Percentiles rank a stretch among this genome's conserved stretches.
Conservation (phyloP, 2,888 invertebrate genomes). For the Fabriciana adippe region DNA sequence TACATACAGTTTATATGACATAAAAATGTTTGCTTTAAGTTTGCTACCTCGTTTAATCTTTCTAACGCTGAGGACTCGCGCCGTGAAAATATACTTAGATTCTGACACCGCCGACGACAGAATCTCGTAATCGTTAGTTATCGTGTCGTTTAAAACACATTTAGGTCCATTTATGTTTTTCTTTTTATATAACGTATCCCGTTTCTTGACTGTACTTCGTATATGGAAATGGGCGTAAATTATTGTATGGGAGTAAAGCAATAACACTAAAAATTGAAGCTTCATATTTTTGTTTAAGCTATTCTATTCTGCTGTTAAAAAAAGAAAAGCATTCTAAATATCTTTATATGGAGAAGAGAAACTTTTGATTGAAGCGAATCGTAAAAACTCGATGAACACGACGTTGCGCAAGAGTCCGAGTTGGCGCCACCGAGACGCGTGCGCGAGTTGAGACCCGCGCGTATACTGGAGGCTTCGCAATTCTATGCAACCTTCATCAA, state of each 20-base stretch:
- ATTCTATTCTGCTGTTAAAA: conserved; percentile 48
- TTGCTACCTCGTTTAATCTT: conserved; percentile 73
- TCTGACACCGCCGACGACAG: conserved; percentile 79
- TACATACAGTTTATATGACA: conserved; percentile 75
- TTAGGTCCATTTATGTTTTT: conserved; percentile 74
- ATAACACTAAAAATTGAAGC: conserved; percentile 67
- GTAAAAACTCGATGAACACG: conserved; percentile 60
- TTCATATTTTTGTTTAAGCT: conserved; percentile 63
- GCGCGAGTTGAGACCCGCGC: conserved; percentile 77
- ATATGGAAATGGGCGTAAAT: conserved; percentile 66
- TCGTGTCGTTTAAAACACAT: conserved; percentile 80
- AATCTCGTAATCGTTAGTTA: conserved; percentile 81
- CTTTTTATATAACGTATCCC: conserved; percentile 68
- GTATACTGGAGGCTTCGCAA: conserved; percentile 79
- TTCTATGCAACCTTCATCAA: conserved; percentile 79
- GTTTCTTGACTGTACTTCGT: conserved; percentile 68
- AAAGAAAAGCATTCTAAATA: conserved; percentile 60
- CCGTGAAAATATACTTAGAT: conserved; percentile 80
- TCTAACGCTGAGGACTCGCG: conserved; percentile 74
- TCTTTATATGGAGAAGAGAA: conserved; percentile 53
- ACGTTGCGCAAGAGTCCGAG: conserved; percentile 69
- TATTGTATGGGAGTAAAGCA: conserved; percentile 62
- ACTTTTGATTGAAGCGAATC: conserved; percentile 60
- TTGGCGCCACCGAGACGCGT: conserved; percentile 81
- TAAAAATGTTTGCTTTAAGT: conserved; percentile 68